Conservation (phyloP, 2,888 invertebrate genomes). For the Helleia helle region DNA sequence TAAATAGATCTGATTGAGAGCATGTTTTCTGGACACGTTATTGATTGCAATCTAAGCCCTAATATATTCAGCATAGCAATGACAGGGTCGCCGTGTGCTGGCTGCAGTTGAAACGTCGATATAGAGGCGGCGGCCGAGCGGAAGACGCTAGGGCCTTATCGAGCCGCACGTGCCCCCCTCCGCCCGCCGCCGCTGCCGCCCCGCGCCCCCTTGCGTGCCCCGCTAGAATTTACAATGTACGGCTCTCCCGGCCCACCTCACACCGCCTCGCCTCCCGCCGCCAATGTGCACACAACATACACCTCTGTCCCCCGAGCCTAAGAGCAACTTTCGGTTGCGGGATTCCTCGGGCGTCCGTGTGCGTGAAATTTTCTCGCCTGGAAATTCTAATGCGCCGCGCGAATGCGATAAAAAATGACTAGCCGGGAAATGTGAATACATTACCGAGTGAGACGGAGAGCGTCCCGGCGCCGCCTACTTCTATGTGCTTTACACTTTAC, state of each 20-base stretch:
- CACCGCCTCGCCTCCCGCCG: constrained; percentile 23
- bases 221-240: constrained; percentile 62
- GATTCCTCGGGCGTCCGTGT: constrained; percentile 30
- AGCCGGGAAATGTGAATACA: constrained; percentile 68
- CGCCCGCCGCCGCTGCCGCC: constrained; percentile 17
- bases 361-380: constrained; percentile 70
- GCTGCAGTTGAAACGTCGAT: constrained; percentile 23
- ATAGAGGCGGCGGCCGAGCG: constrained; percentile 28
- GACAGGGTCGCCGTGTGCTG: constrained; percentile 9
- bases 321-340: constrained; percentile 20
- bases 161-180: constrained; percentile 25
- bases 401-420: constrained; percentile 73
- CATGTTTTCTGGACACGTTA: neutral
- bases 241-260: constrained; percentile 30
- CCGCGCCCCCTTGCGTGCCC: constrained; percentile 25
- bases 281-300: constrained; percentile 13
- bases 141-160: constrained; percentile 35
- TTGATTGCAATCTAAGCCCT: neutral
- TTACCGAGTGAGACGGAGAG: constrained; percentile 53
- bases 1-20: no score
- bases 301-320: constrained; percentile 9
- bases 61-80: constrained; percentile 1
- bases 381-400: constrained; percentile 71
- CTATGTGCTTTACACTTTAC: constrained; percentile 56
- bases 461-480: constrained; percentile 34